Conservation (phyloP, 1,140 invertebrate species). For the Hydropsyche tenuis region DNA sequence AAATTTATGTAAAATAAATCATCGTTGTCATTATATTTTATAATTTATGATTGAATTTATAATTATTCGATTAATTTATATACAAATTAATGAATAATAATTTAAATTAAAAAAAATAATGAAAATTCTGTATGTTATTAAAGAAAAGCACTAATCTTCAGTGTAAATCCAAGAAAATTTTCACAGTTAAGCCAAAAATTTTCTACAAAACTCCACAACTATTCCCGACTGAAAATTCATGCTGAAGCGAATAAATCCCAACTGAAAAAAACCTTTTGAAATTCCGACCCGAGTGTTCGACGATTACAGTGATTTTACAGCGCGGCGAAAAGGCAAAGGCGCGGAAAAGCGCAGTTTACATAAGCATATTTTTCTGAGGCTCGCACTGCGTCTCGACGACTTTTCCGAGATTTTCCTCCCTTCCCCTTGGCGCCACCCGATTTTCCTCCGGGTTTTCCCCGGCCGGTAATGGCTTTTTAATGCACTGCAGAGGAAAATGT, state of each 20-base stretch:
- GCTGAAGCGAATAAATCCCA: not conserved
- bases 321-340: not conserved
- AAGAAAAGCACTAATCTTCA: no score
- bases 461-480: conserved; percentile 40
- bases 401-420: conserved; percentile 7
- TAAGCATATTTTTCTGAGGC: conserved; percentile 2
- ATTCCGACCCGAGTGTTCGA: not conserved
- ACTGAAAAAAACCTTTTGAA: not conserved
- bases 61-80: no score
- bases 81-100: no score
- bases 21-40: no score
- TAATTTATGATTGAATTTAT: no score
- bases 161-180: no score
- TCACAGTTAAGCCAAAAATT: no score
- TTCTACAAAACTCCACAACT: not conserved
- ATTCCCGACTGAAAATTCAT: not conserved
- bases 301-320: conserved; percentile 19
- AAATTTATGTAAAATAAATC: no score
- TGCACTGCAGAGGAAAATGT: conserved; percentile 38
- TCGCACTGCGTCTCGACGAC: not conserved
- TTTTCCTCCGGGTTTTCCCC: not conserved
- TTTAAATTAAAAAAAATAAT: no score
- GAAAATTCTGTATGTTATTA: no score
- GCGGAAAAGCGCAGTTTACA: conserved; percentile 10
- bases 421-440: not conserved